Evolutionary conservation across 2,797 vertebrate species (phyloP).

Genomic region (Anabas testudineus): DNA sequence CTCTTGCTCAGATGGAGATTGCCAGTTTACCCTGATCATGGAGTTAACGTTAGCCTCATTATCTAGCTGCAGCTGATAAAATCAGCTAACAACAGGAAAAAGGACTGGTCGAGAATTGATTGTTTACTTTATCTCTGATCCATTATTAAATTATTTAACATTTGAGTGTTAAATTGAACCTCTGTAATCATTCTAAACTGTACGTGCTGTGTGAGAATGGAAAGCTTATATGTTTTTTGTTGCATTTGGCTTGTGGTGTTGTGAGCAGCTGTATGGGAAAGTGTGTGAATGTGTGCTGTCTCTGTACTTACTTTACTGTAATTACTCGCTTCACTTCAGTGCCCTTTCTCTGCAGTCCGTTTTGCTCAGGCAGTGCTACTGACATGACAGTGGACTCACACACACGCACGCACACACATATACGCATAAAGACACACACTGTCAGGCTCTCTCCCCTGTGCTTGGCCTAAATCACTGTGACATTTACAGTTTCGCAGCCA

Average conservation of each 20-base stretch:
- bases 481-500: conserved; percentile 83
- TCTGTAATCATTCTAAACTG: no score
- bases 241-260: conserved; percentile 3
- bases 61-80: conserved; percentile 3
- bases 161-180: neutral
- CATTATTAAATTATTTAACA: neutral
- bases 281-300: conserved; percentile 18
- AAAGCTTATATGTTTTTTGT: neutral
- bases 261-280: neutral
- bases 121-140: neutral
- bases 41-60: neutral
- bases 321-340: conserved; percentile 76
- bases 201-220: neutral
- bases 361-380: conserved; percentile 60
- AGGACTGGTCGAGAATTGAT: neutral
- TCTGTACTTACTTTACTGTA: conserved; percentile 58
- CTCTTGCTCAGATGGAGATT: neutral
- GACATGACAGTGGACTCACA: conserved; percentile 56
- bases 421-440: conserved; percentile 19
- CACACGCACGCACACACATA: conserved; percentile 13
- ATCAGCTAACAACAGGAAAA: neutral
- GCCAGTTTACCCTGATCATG: neutral
- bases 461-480: conserved; percentile 79
- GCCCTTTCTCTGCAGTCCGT: conserved; percentile 67
- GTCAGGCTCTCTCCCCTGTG: conserved; percentile 22